A percentile compares a stretch with the other conserved stretches of the same genome.
These are phyloP conservation scores for Rhamphomyia laevipes DNA, from an alignment of 2,888 invertebrate genomes.

Conservation along the genomic window DNA sequence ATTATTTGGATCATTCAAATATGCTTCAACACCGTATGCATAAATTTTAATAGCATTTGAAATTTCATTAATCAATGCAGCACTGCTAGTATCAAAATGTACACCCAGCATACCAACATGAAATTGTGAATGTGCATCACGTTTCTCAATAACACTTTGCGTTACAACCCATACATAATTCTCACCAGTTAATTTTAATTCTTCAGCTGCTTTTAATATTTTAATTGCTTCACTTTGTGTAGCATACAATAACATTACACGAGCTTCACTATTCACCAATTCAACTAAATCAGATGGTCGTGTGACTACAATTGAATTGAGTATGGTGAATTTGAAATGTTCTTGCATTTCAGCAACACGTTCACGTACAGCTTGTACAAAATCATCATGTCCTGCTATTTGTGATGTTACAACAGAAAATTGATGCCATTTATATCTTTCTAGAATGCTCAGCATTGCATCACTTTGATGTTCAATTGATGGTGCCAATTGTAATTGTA, in stretches of 20 bases:
- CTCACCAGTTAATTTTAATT: conserved; percentile 45
- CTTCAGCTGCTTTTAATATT: conserved; percentile 48
- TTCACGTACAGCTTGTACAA: conserved; percentile 86
- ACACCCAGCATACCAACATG: conserved; percentile 90
- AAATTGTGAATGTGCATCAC: conserved; percentile 63
- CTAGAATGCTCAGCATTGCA: conserved; percentile 89
- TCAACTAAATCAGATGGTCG: conserved; percentile 64
- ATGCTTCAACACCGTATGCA: conserved; percentile 81
- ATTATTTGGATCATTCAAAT: conserved; percentile 64
- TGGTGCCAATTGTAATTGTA: conserved; percentile 89
- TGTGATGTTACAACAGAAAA: conserved; percentile 89
- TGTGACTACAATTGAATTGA: conserved; percentile 76
- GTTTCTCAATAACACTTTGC: conserved; percentile 80
- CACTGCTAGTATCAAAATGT: conserved; percentile 80
- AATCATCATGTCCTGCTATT: conserved; percentile 90
- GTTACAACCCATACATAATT: conserved; percentile 96
- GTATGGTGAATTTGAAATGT: conserved; percentile 67
- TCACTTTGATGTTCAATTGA: conserved; percentile 90
- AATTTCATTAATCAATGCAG: conserved; percentile 73
- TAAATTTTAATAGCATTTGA: conserved; percentile 84
- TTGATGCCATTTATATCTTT: conserved; percentile 93
- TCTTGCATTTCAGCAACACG: conserved; percentile 74
- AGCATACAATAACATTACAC: conserved; percentile 86
- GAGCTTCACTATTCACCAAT: conserved; percentile 77
- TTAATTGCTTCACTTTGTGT: conserved; percentile 77